Evolutionary conservation across 2,113 vertebrate species (phyloP), one percentile per base, ranked within the genome.

Genomic region (Sinocyclocheilus anophthalmus): DNA sequence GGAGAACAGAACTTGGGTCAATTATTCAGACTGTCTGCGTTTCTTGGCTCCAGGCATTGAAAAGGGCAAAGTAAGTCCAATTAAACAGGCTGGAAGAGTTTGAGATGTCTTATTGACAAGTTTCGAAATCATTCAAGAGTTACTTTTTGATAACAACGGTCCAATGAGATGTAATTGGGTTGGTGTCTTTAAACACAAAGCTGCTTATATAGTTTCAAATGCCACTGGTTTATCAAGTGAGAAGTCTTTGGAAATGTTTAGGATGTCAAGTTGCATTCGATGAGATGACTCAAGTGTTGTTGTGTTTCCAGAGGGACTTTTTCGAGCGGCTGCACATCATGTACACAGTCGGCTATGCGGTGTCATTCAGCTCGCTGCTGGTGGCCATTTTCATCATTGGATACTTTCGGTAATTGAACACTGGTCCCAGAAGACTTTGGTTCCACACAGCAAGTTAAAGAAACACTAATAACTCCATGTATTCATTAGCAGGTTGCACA

Each of bases 331-430:
- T 97, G 30, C 96, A 94, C 18, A 26, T 97, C 87, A 96, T 97
- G 94, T 97, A 97, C 48, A 97, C 97, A 1, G 81, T 96, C 0
- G 97, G 97, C 26, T 97, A 97, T 0, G 96, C 96, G 0, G 90
- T 97, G 86, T 97, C 97, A 88, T 97, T 97, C 83, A 93, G 94
- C 86, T 96, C 96, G 5, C 91, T 97, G 84, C 92, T 96, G 0
- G 94, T 97, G 63, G 96, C 96, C 70, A 94, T 97, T 92, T 88
- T 96, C 86, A 95, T 97, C 88, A 96, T 97, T 24, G 95, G 95
- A 55, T 97, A 96, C 84, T 97, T 97, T 92, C 95, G 96, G 96
- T 97, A 93, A 90, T 90, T 55, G 4, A 20, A 48, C 14, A 8
- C 8, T 11, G 7, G 33, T 33, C 33, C 55, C 33, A 61, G 20